phyloP scores from a whole-genome alignment of 2,888 invertebrate species.

The Craniophora ligustri region DNA sequence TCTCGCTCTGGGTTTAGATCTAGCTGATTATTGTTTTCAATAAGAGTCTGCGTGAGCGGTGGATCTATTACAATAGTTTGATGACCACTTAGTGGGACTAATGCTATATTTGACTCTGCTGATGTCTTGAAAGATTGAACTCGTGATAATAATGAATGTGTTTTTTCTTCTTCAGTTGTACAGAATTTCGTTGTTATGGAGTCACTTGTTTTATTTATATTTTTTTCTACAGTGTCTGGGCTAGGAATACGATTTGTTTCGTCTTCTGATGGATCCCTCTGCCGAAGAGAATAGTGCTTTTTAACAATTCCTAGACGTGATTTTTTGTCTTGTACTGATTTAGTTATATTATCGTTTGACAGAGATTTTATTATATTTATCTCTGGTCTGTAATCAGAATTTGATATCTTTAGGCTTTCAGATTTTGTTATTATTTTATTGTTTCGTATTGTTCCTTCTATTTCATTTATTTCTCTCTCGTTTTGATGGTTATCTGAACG shows the following conservation, averaged over 20 bases:
- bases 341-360: constrained; percentile 80
- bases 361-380: constrained; percentile 74
- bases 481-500: constrained; percentile 81
- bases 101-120: constrained; percentile 82
- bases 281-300: constrained; percentile 85
- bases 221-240: constrained; percentile 74
- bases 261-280: constrained; percentile 81
- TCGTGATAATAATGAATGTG: constrained; percentile 76
- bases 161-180: constrained; percentile 66
- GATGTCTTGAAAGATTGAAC: constrained; percentile 85
- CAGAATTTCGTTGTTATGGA: constrained; percentile 9
- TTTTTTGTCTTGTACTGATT: constrained; percentile 67
- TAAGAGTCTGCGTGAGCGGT: constrained; percentile 69
- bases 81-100: constrained; percentile 85
- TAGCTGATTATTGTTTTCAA: constrained; percentile 49
- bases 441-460: constrained; percentile 84
- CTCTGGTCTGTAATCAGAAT: constrained; percentile 68
- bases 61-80: constrained; percentile 87
- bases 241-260: constrained; percentile 77
- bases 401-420: constrained; percentile 77
- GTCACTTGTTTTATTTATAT: constrained; percentile 58
- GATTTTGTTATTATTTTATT: constrained; percentile 84
- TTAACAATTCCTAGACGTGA: constrained; percentile 67
- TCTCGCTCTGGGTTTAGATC: constrained; percentile 34
- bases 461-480: constrained; percentile 86